A percentile compares a stretch with the other conserved stretches of the same genome.
phyloP scores from a whole-genome alignment of 2,888 invertebrate species.

The Chromoteleia sp. region DNA sequence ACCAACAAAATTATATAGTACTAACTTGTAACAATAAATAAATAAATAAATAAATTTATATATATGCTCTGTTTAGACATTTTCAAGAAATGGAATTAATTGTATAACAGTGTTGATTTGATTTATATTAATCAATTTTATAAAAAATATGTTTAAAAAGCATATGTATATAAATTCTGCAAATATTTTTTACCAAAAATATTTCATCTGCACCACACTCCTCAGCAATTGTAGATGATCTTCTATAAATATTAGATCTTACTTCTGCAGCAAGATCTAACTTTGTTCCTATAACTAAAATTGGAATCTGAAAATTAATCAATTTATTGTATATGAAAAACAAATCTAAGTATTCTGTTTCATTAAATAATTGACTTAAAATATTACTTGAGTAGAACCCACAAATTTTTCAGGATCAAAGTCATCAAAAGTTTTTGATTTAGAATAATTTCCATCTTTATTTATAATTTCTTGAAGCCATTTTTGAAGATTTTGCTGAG shows the following conservation, averaged over 20 bases:
- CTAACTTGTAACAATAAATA: no score
- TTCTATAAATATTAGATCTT: slow-evolving; percentile 87
- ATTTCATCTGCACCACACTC: slow-evolving; percentile 98
- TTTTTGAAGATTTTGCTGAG: slow-evolving; percentile 95
- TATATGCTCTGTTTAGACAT: no score
- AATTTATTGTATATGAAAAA: slow-evolving; percentile 20
- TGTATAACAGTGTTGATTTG: no score
- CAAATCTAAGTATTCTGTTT: background rate
- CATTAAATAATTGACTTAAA: slow-evolving; percentile 40
- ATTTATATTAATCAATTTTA: no score
- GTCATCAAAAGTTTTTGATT: slow-evolving; percentile 87
- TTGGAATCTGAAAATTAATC: slow-evolving; percentile 90
- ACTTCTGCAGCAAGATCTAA: slow-evolving; percentile 93
- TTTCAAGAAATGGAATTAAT: no score
- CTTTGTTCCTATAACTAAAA: slow-evolving; percentile 97
- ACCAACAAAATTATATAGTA: slow-evolving; percentile 35
- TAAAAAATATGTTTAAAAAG: no score
- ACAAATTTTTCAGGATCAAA: slow-evolving; percentile 95
- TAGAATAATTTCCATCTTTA: slow-evolving; percentile 87
- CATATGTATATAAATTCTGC: no score
- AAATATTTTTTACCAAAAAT: slow-evolving; percentile 87
- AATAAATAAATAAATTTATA: no score
- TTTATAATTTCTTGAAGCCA: slow-evolving; percentile 97
- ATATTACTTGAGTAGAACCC: slow-evolving; percentile 89
- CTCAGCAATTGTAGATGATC: slow-evolving; percentile 91